Percentiles rank a stretch among this genome's conserved stretches.
These are phyloP conservation scores for Sarcophilus harrisii DNA, from an alignment of 2,797 vertebrate genomes.

Conservation along the genomic window DNA sequence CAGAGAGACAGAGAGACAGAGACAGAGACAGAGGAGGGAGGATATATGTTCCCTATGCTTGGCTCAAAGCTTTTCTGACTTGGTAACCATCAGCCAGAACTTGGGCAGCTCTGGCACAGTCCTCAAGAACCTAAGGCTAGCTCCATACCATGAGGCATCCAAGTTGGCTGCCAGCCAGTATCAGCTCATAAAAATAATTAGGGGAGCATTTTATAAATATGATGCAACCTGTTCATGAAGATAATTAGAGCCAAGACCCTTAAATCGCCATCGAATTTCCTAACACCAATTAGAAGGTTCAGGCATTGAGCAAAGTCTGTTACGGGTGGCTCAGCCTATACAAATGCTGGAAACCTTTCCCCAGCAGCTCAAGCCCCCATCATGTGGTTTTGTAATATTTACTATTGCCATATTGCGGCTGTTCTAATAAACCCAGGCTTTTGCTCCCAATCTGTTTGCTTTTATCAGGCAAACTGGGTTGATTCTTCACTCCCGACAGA, in stretches of 20 bases:
- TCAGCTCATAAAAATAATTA: constrained; percentile 70
- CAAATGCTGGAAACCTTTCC: constrained; percentile 34
- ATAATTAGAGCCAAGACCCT: constrained; percentile 51
- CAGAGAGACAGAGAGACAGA: not conserved
- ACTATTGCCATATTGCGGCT: constrained; percentile 37
- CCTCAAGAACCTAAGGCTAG: not conserved
- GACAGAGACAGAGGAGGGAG: no score
- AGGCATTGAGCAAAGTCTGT: constrained; percentile 40
- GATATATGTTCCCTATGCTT: not conserved
- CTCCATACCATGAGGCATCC: constrained; percentile 10
- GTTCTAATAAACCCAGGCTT: constrained; percentile 12
- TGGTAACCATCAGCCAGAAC: not conserved
- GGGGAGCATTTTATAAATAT: constrained; percentile 50
- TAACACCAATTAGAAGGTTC: constrained; percentile 35
- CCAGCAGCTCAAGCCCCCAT: constrained; percentile 41
- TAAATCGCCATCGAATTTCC: constrained; percentile 20
- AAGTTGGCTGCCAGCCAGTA: constrained; percentile 58
- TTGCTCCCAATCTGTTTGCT: constrained; percentile 58
- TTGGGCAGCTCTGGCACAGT: not conserved
- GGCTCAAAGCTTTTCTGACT: not conserved
- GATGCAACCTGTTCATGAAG: constrained; percentile 33
- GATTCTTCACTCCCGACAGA: constrained; percentile 10
- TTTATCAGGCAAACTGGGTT: constrained; percentile 10
- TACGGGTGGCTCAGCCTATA: constrained; percentile 32
- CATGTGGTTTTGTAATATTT: not conserved